Evolutionary conservation across 2,888 invertebrate genomes (phyloP).

Genomic region (Synergus laeviventris): DNA sequence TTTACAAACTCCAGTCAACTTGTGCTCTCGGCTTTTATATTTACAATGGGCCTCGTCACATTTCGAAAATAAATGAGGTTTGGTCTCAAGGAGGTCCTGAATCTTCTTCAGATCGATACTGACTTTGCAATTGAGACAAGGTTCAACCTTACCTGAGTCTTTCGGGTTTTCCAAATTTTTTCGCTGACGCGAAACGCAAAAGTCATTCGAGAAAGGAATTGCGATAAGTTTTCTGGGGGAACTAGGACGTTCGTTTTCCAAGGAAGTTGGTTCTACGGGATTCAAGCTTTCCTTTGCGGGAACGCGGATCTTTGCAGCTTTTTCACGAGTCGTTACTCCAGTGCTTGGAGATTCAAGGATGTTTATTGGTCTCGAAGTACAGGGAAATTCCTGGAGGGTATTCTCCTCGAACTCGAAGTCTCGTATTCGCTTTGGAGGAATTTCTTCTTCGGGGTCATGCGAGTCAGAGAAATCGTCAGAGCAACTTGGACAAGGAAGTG

Average conservation of each 20-base stretch:
- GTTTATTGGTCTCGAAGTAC: neutral
- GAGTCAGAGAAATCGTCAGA: constrained; percentile 44
- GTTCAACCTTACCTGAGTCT: neutral
- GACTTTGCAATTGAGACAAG: constrained; percentile 58
- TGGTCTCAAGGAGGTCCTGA: constrained; percentile 57
- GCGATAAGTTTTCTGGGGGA: constrained; percentile 37
- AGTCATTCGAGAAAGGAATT: neutral
- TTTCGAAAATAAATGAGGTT: constrained; percentile 57
- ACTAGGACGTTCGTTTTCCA: constrained; percentile 38
- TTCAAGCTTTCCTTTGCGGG: constrained; percentile 65
- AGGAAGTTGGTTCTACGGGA: constrained; percentile 53
- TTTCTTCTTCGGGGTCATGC: constrained; percentile 29
- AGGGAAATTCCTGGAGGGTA: constrained; percentile 50
- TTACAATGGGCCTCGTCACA: constrained; percentile 15
- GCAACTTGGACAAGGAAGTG: constrained; percentile 30
- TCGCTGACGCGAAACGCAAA: neutral
- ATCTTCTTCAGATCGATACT: constrained; percentile 70
- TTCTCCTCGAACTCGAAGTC: constrained; percentile 52
- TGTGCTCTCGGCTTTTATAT: neutral
- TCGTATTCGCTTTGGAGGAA: constrained; percentile 19
- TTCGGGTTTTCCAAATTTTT: neutral
- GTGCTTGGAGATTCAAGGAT: neutral
- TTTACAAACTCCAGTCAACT: neutral
- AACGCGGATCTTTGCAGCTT: neutral
- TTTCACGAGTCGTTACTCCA: constrained; percentile 17